phyloP scores from a whole-genome alignment of 1,140 invertebrate species.

The Tigriopus japonicus region DNA sequence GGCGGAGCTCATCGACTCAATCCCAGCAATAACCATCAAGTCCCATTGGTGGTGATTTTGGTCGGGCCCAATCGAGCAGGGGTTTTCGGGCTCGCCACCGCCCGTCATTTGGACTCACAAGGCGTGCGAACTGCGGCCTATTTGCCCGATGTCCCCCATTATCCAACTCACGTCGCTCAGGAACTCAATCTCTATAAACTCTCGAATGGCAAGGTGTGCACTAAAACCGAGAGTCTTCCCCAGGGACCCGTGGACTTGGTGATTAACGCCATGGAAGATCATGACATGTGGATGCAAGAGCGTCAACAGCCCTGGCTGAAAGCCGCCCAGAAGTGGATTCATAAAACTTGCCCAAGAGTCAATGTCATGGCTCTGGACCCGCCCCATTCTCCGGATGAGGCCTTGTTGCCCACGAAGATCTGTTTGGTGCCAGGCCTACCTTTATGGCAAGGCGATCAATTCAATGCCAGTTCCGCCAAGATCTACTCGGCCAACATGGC shows the following conservation, averaged over 20 bases:
- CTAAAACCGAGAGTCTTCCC: conserved; percentile 38
- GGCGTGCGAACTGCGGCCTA: conserved; percentile 49
- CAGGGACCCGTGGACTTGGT: conserved; percentile 40
- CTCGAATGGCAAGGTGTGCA: conserved; percentile 12
- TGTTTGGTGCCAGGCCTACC: conserved; percentile 52
- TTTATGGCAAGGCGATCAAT: conserved; percentile 37
- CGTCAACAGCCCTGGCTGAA: conserved; percentile 3
- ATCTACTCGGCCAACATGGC: conserved; percentile 68
- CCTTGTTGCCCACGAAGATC: conserved; percentile 47
- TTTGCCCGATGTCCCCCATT: conserved; percentile 30
- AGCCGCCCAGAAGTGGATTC: conserved; percentile 44
- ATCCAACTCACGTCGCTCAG: conserved; percentile 6
- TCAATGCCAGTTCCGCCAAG: conserved; percentile 38
- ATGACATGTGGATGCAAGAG: conserved; percentile 22
- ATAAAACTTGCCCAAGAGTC: conserved; percentile 33
- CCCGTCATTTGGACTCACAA: conserved; percentile 54
- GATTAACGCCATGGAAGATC: conserved; percentile 39
- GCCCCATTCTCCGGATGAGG: conserved; percentile 39
- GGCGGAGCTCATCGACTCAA: conserved; percentile 48
- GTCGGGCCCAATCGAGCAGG: conserved; percentile 51
- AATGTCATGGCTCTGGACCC: conserved; percentile 39
- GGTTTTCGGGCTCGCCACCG: conserved; percentile 43
- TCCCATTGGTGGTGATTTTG: conserved; percentile 51
- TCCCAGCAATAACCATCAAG: conserved; percentile 55
- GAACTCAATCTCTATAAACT: not conserved